Base-by-base conservation (phyloP, 2,888 invertebrate species). In the Apamea monoglypha region DNA sequence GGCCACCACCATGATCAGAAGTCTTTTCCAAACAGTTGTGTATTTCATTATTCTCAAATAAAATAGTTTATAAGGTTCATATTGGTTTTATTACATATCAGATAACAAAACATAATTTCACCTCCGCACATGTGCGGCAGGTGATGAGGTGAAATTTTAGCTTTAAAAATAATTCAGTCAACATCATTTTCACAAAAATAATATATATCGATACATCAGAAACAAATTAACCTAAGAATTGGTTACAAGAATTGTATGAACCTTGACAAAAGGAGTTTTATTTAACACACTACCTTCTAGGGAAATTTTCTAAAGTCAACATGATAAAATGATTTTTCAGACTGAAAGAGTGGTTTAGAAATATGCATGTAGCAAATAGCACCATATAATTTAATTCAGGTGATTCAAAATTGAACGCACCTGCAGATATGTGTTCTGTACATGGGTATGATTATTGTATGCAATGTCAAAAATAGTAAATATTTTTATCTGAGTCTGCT, bases 41-140 rank as follows among this genome's bases (percentile, higher is more conserved):
- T 84, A 76, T 80, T 83, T 85, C 74, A 78, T 74, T 83, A 69
- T 81, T 90, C 84, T 88, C 77, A 87, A 91, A 91, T 91, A 92
- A 92, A 92, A 88, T 92, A 92, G 87, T 75, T 87, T 76, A 50
- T 91, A 92, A 91, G 91, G 70, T 84, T 80, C 44, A 76, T 77
- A 76, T 69, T 86, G 50, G 82, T 89, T 90, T 91, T 87, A 88
- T 90, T 90, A 36, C n/a, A 29, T 21, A n/a, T 44, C 32, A 44
- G 40, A 14, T 53, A 69, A 29, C 53, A 44, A 44, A 74, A 64
- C 29, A 50, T 36, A 50, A 77, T 70, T 70, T 70, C 8, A 29
- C 10, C 16, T 68, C 32, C 16, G 53, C 70, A 72, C 70, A 69
- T 25, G 53, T 36, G 36, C 21, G 5, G 73, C 59, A 74, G n/a